Evolutionary conservation across 2,797 vertebrate genomes (phyloP).

Genomic region (Danio jaintianensis): DNA sequence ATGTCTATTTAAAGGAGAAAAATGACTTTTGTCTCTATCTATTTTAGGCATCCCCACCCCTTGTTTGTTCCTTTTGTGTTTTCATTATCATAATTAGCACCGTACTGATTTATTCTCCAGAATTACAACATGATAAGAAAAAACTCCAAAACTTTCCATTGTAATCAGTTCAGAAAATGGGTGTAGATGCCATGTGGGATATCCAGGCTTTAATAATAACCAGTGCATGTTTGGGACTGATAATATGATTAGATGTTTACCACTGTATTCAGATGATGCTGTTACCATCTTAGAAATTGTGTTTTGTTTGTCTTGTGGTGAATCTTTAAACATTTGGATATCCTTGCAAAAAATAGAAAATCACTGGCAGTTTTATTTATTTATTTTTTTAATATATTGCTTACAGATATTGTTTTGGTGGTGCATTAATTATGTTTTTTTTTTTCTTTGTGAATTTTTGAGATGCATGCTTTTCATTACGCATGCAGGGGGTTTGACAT

Average conservation of each 20-base stretch:
- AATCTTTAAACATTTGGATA: neutral
- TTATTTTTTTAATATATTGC: no score
- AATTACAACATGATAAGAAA: neutral
- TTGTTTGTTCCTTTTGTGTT: neutral
- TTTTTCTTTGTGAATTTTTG: constrained; percentile 13
- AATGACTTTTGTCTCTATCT: neutral
- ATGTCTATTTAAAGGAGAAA: neutral
- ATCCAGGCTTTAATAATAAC: neutral
- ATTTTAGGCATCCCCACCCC: neutral
- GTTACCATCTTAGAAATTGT: neutral
- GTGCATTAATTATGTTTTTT: no score
- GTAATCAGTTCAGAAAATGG: neutral
- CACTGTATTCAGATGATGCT: neutral
- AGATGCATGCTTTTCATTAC: constrained; percentile 18
- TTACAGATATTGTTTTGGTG: no score
- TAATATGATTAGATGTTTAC: neutral
- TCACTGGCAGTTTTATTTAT: no score
- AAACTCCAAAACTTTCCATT: neutral
- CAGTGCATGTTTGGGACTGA: neutral
- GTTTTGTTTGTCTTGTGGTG: neutral
- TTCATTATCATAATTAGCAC: neutral
- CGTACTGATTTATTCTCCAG: neutral
- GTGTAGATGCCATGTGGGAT: neutral
- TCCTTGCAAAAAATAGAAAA: no score
- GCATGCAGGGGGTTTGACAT: neutral